Evolutionary conservation across 2,113 vertebrate genomes (phyloP).

Genomic region (Ellobius talpinus): DNA sequence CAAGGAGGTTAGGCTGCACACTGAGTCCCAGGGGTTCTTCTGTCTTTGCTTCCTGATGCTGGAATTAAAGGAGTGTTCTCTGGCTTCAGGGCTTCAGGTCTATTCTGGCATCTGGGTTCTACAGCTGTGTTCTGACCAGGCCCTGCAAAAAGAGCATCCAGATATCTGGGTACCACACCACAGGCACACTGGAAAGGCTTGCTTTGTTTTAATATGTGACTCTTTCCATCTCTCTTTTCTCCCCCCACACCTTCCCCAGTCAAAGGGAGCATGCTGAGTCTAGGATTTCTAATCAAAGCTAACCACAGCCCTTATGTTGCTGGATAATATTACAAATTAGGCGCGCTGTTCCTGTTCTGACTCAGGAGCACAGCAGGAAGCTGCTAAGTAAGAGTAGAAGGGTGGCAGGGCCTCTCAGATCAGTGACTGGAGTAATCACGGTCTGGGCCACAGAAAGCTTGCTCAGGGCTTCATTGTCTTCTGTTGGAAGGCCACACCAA

Average conservation of each 20-base stretch:
- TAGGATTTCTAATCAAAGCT: conserved; percentile 64
- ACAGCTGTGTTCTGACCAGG: neutral
- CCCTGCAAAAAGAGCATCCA: neutral
- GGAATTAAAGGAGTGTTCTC: neutral
- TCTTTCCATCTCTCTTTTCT: neutral
- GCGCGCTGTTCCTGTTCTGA: conserved; percentile 57
- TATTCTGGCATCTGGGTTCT: neutral
- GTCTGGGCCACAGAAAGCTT: neutral
- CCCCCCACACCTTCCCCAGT: neutral
- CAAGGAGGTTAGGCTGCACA: neutral
- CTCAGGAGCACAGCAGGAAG: conserved; percentile 57
- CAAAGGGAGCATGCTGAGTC: neutral
- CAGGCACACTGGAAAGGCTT: neutral
- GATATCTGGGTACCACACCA: fast-evolving
- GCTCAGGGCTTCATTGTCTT: neutral
- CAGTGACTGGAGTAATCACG: neutral
- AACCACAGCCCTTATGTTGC: conserved; percentile 74
- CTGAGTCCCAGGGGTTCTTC: neutral
- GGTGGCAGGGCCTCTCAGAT: conserved; percentile 57
- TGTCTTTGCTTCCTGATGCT: neutral
- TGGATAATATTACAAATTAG: conserved; percentile 78
- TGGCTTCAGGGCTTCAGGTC: neutral
- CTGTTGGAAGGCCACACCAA: neutral
- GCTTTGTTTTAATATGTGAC: neutral
- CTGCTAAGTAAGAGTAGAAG: conserved; percentile 62